These are phyloP conservation scores for Drosophila bipectinata DNA, from an alignment of 1,140 invertebrate genomes.

Conservation along the genomic window DNA sequence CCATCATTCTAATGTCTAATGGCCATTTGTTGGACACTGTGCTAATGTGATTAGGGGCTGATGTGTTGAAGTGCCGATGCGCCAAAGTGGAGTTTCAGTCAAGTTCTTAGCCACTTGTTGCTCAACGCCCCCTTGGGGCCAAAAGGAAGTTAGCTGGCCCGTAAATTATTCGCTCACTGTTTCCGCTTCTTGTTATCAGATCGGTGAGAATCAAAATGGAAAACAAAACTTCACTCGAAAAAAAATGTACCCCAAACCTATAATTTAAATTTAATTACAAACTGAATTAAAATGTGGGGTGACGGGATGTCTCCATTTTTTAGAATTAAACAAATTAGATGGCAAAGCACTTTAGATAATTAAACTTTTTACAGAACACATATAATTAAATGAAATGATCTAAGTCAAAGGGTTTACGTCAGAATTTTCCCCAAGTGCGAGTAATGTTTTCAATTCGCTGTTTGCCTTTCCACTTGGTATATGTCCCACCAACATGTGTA, in stretches of 20 bases:
- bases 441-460: constrained; percentile 25
- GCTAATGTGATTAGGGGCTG: constrained; percentile 71
- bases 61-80: constrained; percentile 41
- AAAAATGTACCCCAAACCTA: not conserved
- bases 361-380: no score
- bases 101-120: constrained; percentile 61
- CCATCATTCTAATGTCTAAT: constrained; percentile 59
- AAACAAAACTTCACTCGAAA: constrained; percentile 1
- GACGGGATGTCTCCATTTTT: no score
- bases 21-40: constrained; percentile 70
- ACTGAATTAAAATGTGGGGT: not conserved
- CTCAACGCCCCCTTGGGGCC: constrained; percentile 58
- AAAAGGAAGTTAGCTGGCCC: constrained; percentile 43
- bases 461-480: constrained; percentile 45
- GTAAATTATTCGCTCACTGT: constrained; percentile 63
- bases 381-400: not conserved
- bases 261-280: not conserved
- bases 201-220: constrained; percentile 28
- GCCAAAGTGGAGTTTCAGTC: constrained; percentile 9
- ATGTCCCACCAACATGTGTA: constrained; percentile 2
- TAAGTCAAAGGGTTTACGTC: constrained; percentile 11
- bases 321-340: no score
- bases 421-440: constrained; percentile 12
- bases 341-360: no score
- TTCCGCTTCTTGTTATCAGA: constrained; percentile 62